Conservation (phyloP, 2,888 invertebrate species). For the Ochropleura plecta region DNA sequence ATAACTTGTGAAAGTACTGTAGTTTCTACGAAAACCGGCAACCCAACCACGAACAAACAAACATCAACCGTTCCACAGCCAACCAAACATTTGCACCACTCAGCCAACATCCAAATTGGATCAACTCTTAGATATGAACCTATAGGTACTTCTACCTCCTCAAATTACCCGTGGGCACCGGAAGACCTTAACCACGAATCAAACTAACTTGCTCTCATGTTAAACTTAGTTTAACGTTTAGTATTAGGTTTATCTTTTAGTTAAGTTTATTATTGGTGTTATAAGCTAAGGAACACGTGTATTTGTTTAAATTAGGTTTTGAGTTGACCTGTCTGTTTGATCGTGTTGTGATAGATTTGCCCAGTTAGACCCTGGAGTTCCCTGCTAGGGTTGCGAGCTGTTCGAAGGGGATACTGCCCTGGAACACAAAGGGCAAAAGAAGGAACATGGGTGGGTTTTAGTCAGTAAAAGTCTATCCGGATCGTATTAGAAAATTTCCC, state of each 20-base stretch:
- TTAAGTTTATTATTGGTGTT: constrained; percentile 65
- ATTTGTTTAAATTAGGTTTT: constrained; percentile 23
- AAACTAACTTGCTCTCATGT: constrained; percentile 68
- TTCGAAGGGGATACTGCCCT: no score
- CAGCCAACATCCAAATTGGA: constrained; percentile 36
- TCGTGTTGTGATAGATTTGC: background rate
- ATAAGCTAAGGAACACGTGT: constrained; percentile 53
- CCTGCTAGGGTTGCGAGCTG: no score
- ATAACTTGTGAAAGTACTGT: no score
- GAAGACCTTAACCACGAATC: constrained; percentile 68
- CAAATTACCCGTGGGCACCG: constrained; percentile 55
- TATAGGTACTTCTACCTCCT: constrained; percentile 22
- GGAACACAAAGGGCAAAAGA: no score
- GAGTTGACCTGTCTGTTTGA: constrained; percentile 3
- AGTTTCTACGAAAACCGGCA: background rate
- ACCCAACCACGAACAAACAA: background rate
- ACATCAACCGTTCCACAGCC: constrained; percentile 11
- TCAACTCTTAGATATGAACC: constrained; percentile 24
- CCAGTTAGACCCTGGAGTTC: background rate
- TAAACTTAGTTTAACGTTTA: constrained; percentile 68
- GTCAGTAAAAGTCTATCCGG: no score
- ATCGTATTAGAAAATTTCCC: no score
- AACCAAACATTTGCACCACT: constrained; percentile 36
- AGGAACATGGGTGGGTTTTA: no score
- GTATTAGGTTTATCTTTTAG: constrained; percentile 70